Conservation (phyloP, 1,140 invertebrate species). For the Physella acuta region DNA sequence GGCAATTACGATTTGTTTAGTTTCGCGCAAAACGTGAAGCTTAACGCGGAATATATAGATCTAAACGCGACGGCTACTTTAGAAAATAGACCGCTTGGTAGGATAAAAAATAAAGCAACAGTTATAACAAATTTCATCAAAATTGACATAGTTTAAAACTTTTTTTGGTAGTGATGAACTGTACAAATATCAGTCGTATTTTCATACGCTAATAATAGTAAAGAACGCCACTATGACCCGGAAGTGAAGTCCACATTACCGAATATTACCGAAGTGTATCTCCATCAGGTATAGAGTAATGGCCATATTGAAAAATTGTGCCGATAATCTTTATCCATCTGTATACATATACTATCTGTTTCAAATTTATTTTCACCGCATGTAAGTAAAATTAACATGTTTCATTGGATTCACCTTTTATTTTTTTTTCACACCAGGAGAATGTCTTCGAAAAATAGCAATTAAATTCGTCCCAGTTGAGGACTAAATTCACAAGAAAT, state of each 20-base stretch:
- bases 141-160: too few species aligned
- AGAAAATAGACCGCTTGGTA: too few species aligned
- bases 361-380: not conserved
- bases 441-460: constrained; percentile 27
- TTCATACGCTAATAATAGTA: too few species aligned
- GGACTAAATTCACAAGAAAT: constrained; percentile 20
- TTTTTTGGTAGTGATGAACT: too few species aligned
- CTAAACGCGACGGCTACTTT: too few species aligned
- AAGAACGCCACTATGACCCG: too few species aligned
- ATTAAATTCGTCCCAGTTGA: constrained; percentile 24
- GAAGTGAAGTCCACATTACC: constrained; percentile 20
- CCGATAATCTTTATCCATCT: constrained; percentile 19
- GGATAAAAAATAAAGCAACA: too few species aligned
- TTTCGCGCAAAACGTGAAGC: too few species aligned
- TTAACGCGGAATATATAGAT: too few species aligned
- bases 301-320: constrained; percentile 23
- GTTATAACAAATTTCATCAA: too few species aligned
- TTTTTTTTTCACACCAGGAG: constrained; percentile 10
- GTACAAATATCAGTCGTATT: too few species aligned
- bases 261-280: constrained; percentile 28
- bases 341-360: not conserved
- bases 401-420: not conserved
- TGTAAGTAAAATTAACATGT: not conserved
- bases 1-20: too few species aligned
- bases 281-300: constrained; percentile 26